These are phyloP conservation scores for Leptopilina myrica DNA, from an alignment of 2,888 invertebrate species.

Conservation along the genomic window DNA sequence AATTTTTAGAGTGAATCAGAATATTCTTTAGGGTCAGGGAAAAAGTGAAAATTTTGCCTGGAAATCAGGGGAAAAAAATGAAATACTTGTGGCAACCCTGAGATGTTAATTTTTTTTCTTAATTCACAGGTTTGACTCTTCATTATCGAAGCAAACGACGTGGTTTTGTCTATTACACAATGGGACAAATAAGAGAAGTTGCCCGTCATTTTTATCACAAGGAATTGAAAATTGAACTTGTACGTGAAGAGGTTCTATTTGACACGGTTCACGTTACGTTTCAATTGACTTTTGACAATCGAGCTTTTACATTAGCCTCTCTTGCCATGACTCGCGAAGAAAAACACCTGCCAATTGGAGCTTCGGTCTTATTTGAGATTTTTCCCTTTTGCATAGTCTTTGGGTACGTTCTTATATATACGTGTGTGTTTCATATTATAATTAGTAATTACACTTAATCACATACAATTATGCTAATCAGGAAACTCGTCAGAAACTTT, in stretches of 20 bases:
- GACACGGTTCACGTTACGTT: conserved; percentile 96
- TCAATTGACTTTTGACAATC: conserved; percentile 95
- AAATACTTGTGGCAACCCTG: too few species aligned
- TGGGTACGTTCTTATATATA: conserved; percentile 79
- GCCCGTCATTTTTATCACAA: conserved; percentile 96
- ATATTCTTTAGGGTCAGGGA: too few species aligned
- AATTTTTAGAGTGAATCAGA: too few species aligned
- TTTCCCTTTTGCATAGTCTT: conserved; percentile 99
- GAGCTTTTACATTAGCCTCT: conserved; percentile 90
- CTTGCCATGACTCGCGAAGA: conserved; percentile 92
- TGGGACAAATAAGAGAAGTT: conserved; percentile 96
- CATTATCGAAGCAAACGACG: conserved; percentile 95
- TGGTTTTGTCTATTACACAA: conserved; percentile 97
- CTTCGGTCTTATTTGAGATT: conserved; percentile 94
- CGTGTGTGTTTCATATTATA: conserved; percentile 67
- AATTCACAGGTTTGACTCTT: conserved; percentile 85
- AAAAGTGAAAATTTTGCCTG: too few species aligned
- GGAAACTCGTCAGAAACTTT: conserved; percentile 11
- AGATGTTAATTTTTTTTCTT: background rate
- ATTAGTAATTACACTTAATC: background rate
- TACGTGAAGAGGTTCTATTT: conserved; percentile 90
- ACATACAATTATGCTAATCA: conserved; percentile 8
- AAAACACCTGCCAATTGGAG: conserved; percentile 91
- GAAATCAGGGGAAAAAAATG: too few species aligned
- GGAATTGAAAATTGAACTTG: conserved; percentile 93